Percentiles rank a stretch among this genome's conserved stretches.
Evolutionary conservation across 2,113 vertebrate species (phyloP).

Genomic region (Cygnus buccinator): DNA sequence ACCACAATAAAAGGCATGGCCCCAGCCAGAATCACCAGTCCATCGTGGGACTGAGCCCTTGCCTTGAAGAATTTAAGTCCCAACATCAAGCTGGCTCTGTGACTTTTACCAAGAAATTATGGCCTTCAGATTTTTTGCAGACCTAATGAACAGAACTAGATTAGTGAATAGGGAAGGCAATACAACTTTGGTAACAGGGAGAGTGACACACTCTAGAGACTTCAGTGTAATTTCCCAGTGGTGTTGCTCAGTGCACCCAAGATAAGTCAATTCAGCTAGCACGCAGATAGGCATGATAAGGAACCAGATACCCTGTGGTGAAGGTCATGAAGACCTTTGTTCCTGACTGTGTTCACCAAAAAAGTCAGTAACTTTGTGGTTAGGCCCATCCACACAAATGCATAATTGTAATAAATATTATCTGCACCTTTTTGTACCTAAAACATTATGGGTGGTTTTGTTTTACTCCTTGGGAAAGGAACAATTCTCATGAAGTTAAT

Average conservation of each 20-base stretch:
- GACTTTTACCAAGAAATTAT: not conserved
- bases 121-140: not conserved
- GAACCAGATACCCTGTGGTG: fast-evolving
- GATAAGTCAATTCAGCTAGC: not conserved
- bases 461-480: not conserved
- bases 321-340: not conserved
- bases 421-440: not conserved
- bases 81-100: not conserved
- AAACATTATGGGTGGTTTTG: not conserved
- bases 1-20: not conserved
- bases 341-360: not conserved
- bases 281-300: not conserved
- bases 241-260: not conserved
- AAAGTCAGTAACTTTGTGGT: not conserved
- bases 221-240: not conserved
- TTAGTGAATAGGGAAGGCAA: not conserved
- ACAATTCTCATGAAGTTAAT: not conserved
- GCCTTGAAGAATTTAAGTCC: not conserved
- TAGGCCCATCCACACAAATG: not conserved
- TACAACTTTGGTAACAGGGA: not conserved
- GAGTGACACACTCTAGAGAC: not conserved
- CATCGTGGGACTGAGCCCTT: not conserved
- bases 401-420: not conserved
- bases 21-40: not conserved
- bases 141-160: not conserved